Evolutionary conservation across 1,140 invertebrate genomes (phyloP).

Genomic region (Lepidurus arcticus): DNA sequence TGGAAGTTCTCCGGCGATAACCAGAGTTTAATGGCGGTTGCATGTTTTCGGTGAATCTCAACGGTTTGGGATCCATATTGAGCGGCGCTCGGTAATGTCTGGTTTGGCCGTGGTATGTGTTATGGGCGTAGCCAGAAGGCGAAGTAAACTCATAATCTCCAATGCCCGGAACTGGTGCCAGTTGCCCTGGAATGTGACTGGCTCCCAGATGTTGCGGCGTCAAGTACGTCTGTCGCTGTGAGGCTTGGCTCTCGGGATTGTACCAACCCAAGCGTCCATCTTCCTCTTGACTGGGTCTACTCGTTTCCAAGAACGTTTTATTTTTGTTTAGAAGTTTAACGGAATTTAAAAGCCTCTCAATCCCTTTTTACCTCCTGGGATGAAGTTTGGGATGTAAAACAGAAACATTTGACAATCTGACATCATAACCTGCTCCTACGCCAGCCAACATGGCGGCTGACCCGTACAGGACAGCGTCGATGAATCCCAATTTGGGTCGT

Average conservation of each 20-base stretch:
- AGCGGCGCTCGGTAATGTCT: conserved; percentile 66
- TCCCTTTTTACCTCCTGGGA: conserved; percentile 43
- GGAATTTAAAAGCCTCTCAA: background rate
- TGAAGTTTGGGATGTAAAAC: conserved; percentile 72
- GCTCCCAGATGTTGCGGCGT: background rate
- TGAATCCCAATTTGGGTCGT: conserved; percentile 52
- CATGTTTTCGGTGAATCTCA: conserved; percentile 60
- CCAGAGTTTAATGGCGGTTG: conserved; percentile 39
- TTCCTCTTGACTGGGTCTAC: conserved; percentile 27
- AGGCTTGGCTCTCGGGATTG: background rate
- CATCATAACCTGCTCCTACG: conserved; percentile 83
- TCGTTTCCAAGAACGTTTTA: background rate
- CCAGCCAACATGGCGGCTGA: conserved; percentile 82
- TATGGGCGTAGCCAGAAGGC: conserved; percentile 63
- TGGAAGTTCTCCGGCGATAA: conserved; percentile 57
- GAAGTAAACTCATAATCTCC: conserved; percentile 55
- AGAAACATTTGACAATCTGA: conserved; percentile 76
- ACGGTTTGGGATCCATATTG: conserved; percentile 53
- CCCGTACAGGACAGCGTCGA: conserved; percentile 79
- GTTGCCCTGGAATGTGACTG: background rate
- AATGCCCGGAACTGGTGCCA: conserved; percentile 31
- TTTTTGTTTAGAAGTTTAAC: background rate
- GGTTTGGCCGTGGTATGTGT: conserved; percentile 84
- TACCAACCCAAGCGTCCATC: conserved; percentile 18
- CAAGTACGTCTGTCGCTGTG: background rate